Evolutionary conservation across 2,888 invertebrate genomes (phyloP), one percentile per base, ranked within the genome.

Genomic region (Thecocarcelia acutangulata): DNA sequence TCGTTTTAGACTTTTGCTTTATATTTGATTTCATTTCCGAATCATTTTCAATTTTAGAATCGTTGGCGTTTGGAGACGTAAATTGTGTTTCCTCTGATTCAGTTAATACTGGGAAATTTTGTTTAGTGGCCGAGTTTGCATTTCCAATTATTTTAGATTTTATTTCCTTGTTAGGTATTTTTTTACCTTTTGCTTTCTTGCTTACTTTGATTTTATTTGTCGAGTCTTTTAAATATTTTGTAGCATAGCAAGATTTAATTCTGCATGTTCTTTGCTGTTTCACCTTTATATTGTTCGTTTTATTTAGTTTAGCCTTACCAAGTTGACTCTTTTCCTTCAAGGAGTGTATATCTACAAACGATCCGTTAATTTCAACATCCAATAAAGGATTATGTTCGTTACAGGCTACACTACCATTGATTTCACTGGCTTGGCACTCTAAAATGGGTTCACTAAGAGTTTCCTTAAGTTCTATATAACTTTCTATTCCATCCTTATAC

Each of bases 401-500:
- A 21, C 1, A 28, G 2, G 19, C 11, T n/a, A n/a, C 13, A 17
- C 66, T 86, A 86, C 2, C 87, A 87, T 0, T 86, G 84, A 6
- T 85, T 85, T 8, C 85, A 77, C 21, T 69, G 54, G 2, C 68
- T 8, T 5, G 33, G 33, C 9, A 5, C 6, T 33, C 33, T 8
- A 33, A 1, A 33, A 33, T 9, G 8, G 1, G 33, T 3, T 33
- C 33, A 33, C 8, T 33, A 8, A 8, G 33, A 9, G 33, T 33
- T 33, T 33, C 33, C 33, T 5, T 33, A 33, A 33, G 9, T 33
- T 24, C 24, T 24, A 24, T 24, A 24, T 24, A 5, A 24, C 24
- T 24, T 24, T 24, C 24, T 3, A 24, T 24, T 24, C 5, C 24
- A 24, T 24, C 5, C 3, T 24, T 24, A 2, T 24, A 1, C 33